These are phyloP conservation scores for Gordius sp. DNA, from an alignment of 2,888 invertebrate genomes.

Conservation along the genomic window DNA sequence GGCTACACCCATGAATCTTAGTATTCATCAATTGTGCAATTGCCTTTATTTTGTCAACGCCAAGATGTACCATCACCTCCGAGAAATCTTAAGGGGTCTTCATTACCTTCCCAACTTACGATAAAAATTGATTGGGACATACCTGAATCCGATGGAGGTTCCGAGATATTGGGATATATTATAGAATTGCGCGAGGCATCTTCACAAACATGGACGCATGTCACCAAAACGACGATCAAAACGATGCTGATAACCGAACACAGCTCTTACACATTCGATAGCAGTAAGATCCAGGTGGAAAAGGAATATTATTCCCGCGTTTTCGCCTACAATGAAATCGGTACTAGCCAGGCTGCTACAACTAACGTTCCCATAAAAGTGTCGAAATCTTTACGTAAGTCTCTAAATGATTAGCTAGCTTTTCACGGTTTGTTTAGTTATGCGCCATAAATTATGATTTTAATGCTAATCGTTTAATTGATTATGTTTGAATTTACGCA, in stretches of 20 bases:
- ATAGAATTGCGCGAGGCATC: not conserved
- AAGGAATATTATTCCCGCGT: not conserved
- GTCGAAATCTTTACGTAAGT: not conserved
- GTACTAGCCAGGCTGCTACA: not conserved
- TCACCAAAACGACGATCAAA: too few species aligned
- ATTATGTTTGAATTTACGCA: too few species aligned
- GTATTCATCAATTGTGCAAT: too few species aligned
- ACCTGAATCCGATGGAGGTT: constrained; percentile 11
- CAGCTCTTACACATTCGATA: not conserved
- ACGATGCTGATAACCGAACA: not conserved
- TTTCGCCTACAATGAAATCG: constrained; percentile 2
- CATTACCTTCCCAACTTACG: not conserved
- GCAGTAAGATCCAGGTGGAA: not conserved
- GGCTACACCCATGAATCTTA: too few species aligned
- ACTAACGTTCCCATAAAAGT: not conserved
- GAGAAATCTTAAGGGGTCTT: not conserved
- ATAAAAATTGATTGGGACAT: constrained; percentile 1
- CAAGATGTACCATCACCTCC: constrained; percentile 6
- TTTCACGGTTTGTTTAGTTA: too few species aligned
- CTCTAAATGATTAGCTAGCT: too few species aligned
- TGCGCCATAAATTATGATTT: not conserved
- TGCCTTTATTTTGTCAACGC: too few species aligned
- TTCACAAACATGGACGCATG: constrained; percentile 1
- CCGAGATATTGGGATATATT: not conserved
- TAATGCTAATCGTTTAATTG: too few species aligned